Evolutionary conservation across 2,113 vertebrate genomes (phyloP).

Genomic region (Poeciliopsis prolifica): DNA sequence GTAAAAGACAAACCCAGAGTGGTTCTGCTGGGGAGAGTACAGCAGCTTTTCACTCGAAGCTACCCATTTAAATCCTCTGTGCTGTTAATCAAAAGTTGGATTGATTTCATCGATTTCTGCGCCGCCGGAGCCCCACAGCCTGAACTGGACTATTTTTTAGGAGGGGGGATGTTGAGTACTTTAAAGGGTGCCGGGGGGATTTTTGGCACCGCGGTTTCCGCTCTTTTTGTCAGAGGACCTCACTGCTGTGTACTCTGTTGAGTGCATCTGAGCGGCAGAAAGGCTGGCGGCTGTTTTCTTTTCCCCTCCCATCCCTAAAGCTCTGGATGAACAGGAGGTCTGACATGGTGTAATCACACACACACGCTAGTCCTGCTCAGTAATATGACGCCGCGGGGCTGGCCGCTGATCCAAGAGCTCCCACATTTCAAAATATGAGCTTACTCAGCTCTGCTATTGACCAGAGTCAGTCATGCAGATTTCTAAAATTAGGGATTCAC

Average conservation of each 20-base stretch:
- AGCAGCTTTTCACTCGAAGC: slow-evolving; percentile 32
- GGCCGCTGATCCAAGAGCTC: not conserved
- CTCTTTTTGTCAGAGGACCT: slow-evolving; percentile 9
- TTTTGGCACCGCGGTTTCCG: slow-evolving; percentile 34
- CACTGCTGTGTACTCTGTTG: slow-evolving; percentile 30
- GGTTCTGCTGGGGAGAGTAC: slow-evolving; percentile 39
- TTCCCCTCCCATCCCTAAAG: not conserved
- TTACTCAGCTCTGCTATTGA: no score
- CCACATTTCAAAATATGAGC: not conserved
- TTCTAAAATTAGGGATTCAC: no score
- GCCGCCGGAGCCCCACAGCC: slow-evolving; percentile 20
- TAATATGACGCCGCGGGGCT: not conserved
- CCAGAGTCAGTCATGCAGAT: no score
- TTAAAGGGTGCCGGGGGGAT: slow-evolving; percentile 15
- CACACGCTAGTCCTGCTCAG: slow-evolving; percentile 12
- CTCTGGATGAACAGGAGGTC: slow-evolving; percentile 4
- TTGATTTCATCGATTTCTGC: slow-evolving; percentile 49
- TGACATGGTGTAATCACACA: slow-evolving; percentile 18
- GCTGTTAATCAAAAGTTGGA: slow-evolving; percentile 59
- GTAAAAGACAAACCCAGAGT: slow-evolving; percentile 36
- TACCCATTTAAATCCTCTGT: slow-evolving; percentile 41
- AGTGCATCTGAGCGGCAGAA: slow-evolving; percentile 20
- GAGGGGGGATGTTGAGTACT: not conserved
- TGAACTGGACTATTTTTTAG: slow-evolving; percentile 3
- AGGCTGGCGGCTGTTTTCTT: not conserved